Evolutionary conservation across 1,140 invertebrate species (phyloP).

Genomic region (Bactericera cockerelli): DNA sequence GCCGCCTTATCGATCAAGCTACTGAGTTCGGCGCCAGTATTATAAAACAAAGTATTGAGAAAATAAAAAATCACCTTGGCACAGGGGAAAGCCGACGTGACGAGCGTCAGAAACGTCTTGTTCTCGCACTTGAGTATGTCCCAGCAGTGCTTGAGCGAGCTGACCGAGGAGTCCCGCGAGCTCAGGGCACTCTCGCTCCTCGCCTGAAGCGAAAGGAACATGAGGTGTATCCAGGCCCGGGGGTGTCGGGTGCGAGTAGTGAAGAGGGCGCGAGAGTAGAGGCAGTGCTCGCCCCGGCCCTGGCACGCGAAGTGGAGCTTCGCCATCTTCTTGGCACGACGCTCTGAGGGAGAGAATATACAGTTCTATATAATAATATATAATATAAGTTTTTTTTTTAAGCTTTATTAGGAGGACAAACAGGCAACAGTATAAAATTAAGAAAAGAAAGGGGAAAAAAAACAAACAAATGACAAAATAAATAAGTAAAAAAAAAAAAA

Average conservation of each 20-base stretch:
- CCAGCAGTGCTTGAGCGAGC: conserved; percentile 78
- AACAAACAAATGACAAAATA: no score
- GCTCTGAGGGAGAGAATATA: conserved; percentile 38
- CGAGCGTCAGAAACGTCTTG: conserved; percentile 73
- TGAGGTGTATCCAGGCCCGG: conserved; percentile 83
- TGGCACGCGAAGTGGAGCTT: conserved; percentile 82
- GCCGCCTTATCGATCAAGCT: no score
- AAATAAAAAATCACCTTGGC: conserved; percentile 62
- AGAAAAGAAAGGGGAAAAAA: no score
- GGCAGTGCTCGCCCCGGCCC: conserved; percentile 65
- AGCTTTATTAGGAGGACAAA: no score
- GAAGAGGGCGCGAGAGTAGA: conserved; percentile 75
- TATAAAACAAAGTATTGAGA: no score
- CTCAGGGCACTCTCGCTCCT: conserved; percentile 62
- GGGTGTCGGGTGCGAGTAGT: conserved; percentile 73
- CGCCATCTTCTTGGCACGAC: conserved; percentile 66
- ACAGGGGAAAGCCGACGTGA: conserved; percentile 81
- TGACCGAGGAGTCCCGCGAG: conserved; percentile 65
- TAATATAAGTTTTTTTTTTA: no score
- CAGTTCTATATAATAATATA: no score
- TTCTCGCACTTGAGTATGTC: conserved; percentile 81
- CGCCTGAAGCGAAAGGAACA: conserved; percentile 81
- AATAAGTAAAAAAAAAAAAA: no score
- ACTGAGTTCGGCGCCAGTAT: no score
- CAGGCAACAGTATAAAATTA: no score